Evolutionary conservation across 2,113 vertebrate genomes (phyloP), one percentile per base, ranked within the genome.

Genomic region (Caretta caretta): DNA sequence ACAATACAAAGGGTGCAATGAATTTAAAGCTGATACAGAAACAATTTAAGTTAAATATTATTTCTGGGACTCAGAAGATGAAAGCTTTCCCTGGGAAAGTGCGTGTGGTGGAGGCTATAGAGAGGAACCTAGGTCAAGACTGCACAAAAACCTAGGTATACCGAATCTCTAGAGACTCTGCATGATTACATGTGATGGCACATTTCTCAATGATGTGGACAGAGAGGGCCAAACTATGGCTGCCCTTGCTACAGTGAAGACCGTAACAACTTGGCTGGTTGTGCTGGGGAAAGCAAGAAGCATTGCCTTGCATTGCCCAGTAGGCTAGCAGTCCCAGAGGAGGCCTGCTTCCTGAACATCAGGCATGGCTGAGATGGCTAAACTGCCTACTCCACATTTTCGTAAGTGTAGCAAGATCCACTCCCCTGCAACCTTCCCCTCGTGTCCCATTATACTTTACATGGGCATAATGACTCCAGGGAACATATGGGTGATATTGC

Each of bases 231-330:
- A 56, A 83, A 90, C 84, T 75, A 86, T 38, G 13, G 46, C 31
- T 93, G 48, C 46, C 38, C 25, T 59, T 90, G 12, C 13, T 80
- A 53, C 69, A 50, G 1, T 86, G 56, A 51, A 89, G 83, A 87
- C 31, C 50, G 2, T 13, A 86, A 35, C 7, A 46, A 65, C 24
- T 69, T 59, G 12, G 7, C 24, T 27, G 8, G 10, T 38, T 49
- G 80, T 11, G 88, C 0, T 0, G 4, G 81, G 50, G 54, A 91
- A 83, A 13, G n/a, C 50, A 85, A 92, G 56, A 2, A 29, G 4
- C 87, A 62, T 83, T 80, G 53, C 14, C 62, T 83, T 80, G 16
- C 5, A 14, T 5, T 86, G 38, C 25, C 35, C 56, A 50, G 7
- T 16, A 83, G 7, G 22, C 38, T n/a, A 24, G 69, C 8, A 17